Evolutionary conservation across 2,113 vertebrate genomes (phyloP).

Genomic region (Centrocercus urophasianus): DNA sequence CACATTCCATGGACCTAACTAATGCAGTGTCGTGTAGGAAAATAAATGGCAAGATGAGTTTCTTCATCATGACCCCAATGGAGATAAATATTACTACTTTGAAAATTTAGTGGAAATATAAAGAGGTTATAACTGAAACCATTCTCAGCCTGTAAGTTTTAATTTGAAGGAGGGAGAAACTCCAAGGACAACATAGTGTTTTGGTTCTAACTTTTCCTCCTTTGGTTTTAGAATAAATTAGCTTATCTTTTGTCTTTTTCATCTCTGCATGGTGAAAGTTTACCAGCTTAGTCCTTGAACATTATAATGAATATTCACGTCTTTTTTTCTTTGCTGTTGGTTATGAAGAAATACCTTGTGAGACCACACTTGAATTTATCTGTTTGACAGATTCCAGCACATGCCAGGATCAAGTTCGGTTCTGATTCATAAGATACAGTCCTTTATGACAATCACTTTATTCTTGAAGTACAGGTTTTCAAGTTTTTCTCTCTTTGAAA

Average conservation of each 20-base stretch:
- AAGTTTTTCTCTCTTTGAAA: not conserved
- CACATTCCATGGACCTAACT: slow-evolving; percentile 7
- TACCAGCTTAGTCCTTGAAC: not conserved
- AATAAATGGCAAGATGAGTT: not conserved
- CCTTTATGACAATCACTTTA: not conserved
- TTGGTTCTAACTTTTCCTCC: not conserved
- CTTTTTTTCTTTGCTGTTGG: not conserved
- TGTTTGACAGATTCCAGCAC: not conserved
- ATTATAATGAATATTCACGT: not conserved
- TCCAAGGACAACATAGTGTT: not conserved
- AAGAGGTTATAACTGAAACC: not conserved
- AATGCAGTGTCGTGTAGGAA: not conserved
- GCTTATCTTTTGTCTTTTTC: not conserved
- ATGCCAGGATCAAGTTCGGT: not conserved
- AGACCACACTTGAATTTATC: not conserved
- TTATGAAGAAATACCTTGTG: not conserved
- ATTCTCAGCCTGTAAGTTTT: not conserved
- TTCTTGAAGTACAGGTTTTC: not conserved
- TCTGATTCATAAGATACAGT: not conserved
- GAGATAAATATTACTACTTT: not conserved
- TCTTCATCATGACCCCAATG: not conserved
- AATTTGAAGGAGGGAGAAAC: not conserved
- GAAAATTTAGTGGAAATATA: not conserved
- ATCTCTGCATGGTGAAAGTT: not conserved
- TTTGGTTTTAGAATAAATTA: not conserved